Evolutionary conservation across 1,140 invertebrate genomes (phyloP).

Genomic region (Frieseomelitta varia): DNA sequence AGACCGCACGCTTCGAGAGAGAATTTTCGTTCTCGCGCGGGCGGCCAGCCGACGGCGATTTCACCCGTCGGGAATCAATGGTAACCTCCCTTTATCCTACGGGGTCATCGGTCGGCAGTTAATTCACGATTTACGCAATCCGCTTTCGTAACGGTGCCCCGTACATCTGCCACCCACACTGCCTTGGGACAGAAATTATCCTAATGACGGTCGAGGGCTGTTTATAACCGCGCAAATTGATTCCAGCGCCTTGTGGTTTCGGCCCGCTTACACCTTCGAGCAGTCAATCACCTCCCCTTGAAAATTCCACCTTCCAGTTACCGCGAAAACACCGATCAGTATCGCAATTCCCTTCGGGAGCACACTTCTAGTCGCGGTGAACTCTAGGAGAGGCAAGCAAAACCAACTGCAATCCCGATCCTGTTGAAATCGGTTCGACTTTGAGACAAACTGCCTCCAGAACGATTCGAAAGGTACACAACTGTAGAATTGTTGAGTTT

Average conservation of each 20-base stretch:
- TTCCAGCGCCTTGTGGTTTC: slow-evolving; percentile 74
- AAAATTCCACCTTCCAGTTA: slow-evolving; percentile 33
- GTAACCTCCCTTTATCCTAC: slow-evolving; percentile 45
- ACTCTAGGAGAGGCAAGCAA: slow-evolving; percentile 4
- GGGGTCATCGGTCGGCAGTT: slow-evolving; percentile 68
- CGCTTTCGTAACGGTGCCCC: slow-evolving; percentile 65
- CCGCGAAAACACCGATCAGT: slow-evolving; percentile 12
- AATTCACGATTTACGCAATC: slow-evolving; percentile 73
- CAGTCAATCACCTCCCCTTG: slow-evolving; percentile 69
- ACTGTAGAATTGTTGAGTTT: too few species aligned
- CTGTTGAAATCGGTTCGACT: not conserved
- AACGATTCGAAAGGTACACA: not conserved
- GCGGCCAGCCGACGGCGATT: slow-evolving; percentile 39
- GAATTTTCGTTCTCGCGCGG: not conserved
- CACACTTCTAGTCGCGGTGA: not conserved
- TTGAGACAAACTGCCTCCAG: too few species aligned
- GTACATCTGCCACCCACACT: slow-evolving; percentile 79
- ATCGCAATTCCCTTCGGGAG: not conserved
- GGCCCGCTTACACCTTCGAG: slow-evolving; percentile 66
- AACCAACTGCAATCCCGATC: not conserved
- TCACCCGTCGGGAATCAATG: slow-evolving; percentile 66
- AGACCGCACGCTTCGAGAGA: not conserved
- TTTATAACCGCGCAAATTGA: slow-evolving; percentile 77
- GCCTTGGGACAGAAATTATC: slow-evolving; percentile 74
- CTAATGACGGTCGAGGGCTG: slow-evolving; percentile 73